Base-by-base conservation (phyloP, 92 coral and sea anemone genomes). In the Parazoanthus atlanticus region DNA sequence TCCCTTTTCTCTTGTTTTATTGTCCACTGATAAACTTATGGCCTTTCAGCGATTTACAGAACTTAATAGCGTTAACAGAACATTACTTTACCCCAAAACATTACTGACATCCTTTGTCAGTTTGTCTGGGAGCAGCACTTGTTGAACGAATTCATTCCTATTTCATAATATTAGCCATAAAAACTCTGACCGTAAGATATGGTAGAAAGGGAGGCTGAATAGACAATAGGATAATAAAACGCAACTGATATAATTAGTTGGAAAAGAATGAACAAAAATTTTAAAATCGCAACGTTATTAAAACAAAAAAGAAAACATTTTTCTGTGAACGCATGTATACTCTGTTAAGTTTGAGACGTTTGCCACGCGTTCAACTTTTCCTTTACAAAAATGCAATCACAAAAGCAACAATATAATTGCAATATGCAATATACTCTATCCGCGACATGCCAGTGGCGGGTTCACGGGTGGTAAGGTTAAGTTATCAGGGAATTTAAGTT, bases 361-460 rank as follows among this genome's bases (percentile, higher is more conserved):
- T 3, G 8, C 69, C 26, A 15, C 65, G 2, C 65, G 65, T 17
- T 56, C 65, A 56, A 79, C 67, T 30, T 30, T 79, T 79, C 40
- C 70, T 25, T 56, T 56, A 21, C 65, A 61, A 5, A 61, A 17
- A 8, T 21, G 31, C 69, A 80, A 32, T n/a, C 84, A 54, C 10
- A 46, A 79, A 79, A 34, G 8, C 70, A 16, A 28, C 70, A 85
- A 79, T 84, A 58, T 88, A 88, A 79, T 79, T 91, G 71, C 74
- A 72, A 75, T 78, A 86, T 40, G 5, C 71, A 23, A 64, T 79
- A 74, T 78, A 86, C 75, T 21, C 71, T 32, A 38, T 40, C 6
- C 3, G 9, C 84, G 21, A 64, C 41, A 65, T 67, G 32, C 61
- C 78, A 31, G 54, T 70, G 13, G 78, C 67, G 52, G 32, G 78